Conservation (phyloP, 2,113 vertebrate species). For the Cavia aperea region DNA sequence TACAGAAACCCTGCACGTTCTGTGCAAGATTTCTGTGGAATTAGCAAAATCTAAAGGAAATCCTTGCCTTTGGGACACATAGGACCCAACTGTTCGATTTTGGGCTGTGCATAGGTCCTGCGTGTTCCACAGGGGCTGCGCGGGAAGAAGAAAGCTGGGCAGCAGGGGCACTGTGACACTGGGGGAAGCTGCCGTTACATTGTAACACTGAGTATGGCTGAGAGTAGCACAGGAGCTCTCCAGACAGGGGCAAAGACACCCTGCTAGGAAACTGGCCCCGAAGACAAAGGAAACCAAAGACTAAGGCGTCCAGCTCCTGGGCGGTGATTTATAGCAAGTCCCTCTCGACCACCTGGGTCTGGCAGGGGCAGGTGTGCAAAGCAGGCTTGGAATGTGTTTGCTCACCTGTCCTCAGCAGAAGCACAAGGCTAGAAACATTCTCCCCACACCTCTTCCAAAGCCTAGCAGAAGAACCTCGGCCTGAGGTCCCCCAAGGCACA, state of each 20-base stretch:
- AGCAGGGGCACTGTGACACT: not conserved
- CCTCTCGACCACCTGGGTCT: not conserved
- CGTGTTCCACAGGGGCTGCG: not conserved
- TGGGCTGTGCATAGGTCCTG: not conserved
- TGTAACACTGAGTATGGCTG: not conserved
- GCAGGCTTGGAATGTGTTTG: not conserved
- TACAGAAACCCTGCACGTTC: not conserved
- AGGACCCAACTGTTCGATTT: not conserved
- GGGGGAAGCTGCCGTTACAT: not conserved
- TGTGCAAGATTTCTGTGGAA: not conserved
- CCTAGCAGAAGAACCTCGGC: not conserved
- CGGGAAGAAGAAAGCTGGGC: not conserved
- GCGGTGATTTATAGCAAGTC: not conserved
- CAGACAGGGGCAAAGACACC: not conserved
- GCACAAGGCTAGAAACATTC: not conserved
- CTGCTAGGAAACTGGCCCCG: not conserved
- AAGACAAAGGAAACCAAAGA: not conserved
- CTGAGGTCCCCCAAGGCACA: not conserved
- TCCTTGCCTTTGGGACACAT: not conserved
- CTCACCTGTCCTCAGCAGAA: slow-evolving; percentile 26
- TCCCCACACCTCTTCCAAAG: not conserved
- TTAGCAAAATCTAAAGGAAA: not conserved
- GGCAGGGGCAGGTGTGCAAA: not conserved
- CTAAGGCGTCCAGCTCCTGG: not conserved
- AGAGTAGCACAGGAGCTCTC: not conserved